Percentiles rank a stretch among this genome's conserved stretches.
Conservation (phyloP, 1,140 invertebrate species). For the Pogonomyrmex barbatus region DNA sequence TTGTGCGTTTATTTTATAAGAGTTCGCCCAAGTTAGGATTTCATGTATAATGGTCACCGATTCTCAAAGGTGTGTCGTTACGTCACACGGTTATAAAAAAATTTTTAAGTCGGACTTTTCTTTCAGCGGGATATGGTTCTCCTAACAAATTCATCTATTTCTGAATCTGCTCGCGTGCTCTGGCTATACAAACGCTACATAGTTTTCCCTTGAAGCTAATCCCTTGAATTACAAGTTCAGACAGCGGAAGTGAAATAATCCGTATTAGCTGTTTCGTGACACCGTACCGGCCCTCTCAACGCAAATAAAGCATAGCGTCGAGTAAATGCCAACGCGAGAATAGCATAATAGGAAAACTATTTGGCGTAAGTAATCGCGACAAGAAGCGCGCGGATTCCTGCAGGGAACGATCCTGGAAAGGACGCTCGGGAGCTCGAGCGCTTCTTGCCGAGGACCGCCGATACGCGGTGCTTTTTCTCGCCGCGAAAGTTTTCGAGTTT, state of each 20-base stretch:
- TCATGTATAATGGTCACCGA: neutral
- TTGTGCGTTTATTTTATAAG: slow-evolving; percentile 19
- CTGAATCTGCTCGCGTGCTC: neutral
- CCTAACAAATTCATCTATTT: neutral
- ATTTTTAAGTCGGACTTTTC: too few relatives aligned
- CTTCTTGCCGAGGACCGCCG: slow-evolving; percentile 65
- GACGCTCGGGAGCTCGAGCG: slow-evolving; percentile 52
- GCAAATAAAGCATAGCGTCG: slow-evolving; percentile 45
- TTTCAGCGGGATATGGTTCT: too few relatives aligned
- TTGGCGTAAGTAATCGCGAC: slow-evolving; percentile 67
- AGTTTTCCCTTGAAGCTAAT: neutral
- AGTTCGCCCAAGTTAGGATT: neutral
- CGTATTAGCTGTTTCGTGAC: slow-evolving; percentile 47
- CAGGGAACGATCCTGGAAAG: slow-evolving; percentile 68
- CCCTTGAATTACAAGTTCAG: neutral
- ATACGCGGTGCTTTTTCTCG: slow-evolving; percentile 70
- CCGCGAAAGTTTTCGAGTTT: slow-evolving; percentile 74
- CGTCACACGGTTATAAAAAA: too few relatives aligned
- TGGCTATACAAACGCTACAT: neutral
- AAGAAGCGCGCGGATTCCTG: slow-evolving; percentile 66
- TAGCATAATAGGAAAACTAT: slow-evolving; percentile 71
- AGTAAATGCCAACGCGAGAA: slow-evolving; percentile 55
- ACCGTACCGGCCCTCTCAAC: neutral
- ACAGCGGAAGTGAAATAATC: slow-evolving; percentile 35
- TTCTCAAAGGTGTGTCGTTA: neutral